Conservation (phyloP, 2,888 invertebrate genomes). For the Eupithecia inturbata region DNA sequence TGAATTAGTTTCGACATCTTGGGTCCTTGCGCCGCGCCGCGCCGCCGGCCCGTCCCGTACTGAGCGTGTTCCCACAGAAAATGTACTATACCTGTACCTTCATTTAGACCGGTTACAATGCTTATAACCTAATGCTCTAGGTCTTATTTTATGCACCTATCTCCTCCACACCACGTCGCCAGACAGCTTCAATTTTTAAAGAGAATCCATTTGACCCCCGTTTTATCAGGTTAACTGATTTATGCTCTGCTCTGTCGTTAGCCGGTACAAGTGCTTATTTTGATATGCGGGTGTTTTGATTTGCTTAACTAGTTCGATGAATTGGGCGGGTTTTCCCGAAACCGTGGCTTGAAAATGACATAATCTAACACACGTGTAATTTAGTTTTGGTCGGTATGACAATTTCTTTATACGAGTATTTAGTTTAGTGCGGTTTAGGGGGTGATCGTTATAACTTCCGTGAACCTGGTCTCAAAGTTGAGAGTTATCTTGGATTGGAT, state of each 20-base stretch:
- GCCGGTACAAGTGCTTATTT: conserved; percentile 39
- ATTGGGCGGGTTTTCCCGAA: neutral
- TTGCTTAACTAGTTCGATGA: conserved; percentile 25
- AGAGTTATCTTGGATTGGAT: no score
- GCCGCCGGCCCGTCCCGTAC: no score
- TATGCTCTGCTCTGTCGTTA: conserved; percentile 45
- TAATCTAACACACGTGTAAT: neutral
- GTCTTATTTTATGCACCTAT: neutral
- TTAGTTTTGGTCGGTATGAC: neutral
- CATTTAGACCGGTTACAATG: no score
- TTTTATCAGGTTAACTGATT: conserved; percentile 48
- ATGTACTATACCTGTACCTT: no score
- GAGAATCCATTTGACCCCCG: conserved; percentile 43
- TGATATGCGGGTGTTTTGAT: conserved; percentile 50
- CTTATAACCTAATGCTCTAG: neutral
- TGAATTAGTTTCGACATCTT: no score
- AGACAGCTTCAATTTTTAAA: conserved; percentile 20
- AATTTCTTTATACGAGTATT: no score
- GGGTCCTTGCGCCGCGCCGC: no score
- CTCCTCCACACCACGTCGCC: neutral
- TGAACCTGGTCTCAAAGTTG: no score
- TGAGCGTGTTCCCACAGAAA: no score
- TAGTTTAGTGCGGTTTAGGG: no score
- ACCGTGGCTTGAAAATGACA: neutral
- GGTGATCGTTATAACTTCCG: no score